phyloP scores from a whole-genome alignment of 2,888 invertebrate genomes.

The Tubulanus polymorphus region DNA sequence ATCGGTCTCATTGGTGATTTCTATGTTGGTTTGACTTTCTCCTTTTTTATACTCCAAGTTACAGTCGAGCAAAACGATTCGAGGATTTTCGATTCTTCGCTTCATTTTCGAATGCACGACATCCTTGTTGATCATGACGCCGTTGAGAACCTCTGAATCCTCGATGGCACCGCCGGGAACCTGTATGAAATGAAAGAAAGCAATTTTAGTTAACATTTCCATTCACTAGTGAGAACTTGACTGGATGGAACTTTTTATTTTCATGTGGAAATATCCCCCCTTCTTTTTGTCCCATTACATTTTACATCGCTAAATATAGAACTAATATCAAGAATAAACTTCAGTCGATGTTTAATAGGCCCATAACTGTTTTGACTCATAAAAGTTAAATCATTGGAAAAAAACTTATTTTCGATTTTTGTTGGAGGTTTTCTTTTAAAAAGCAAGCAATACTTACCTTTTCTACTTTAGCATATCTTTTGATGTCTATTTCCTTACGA shows the following conservation, averaged over 20 bases:
- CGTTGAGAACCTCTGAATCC: constrained; percentile 85
- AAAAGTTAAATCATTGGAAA: no score
- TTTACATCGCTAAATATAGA: no score
- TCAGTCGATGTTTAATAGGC: no score
- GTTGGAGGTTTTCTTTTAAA: no score
- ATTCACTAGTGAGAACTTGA: no score
- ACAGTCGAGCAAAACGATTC: constrained; percentile 92
- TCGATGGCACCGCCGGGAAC: constrained; percentile 95
- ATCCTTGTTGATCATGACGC: constrained; percentile 98
- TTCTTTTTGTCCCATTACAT: no score
- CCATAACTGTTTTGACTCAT: no score
- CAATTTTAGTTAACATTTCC: no score
- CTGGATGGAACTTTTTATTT: no score
- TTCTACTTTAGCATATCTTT: constrained; percentile 90
- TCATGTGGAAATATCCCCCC: no score
- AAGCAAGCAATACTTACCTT: constrained; percentile 55
- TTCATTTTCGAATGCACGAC: constrained; percentile 97
- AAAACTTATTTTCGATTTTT: no score
- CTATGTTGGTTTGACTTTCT: constrained; percentile 96
- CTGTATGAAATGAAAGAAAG: constrained; percentile 42
- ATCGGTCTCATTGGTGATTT: constrained; percentile 89
- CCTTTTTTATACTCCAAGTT: constrained; percentile 98
- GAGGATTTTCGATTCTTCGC: constrained; percentile 88
- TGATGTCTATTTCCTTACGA: constrained; percentile 92
- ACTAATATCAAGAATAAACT: no score